A percentile compares a stretch with the other conserved stretches of the same genome.
Evolutionary conservation across 1,140 invertebrate species (phyloP).

Genomic region (Dendroctonus valens): DNA sequence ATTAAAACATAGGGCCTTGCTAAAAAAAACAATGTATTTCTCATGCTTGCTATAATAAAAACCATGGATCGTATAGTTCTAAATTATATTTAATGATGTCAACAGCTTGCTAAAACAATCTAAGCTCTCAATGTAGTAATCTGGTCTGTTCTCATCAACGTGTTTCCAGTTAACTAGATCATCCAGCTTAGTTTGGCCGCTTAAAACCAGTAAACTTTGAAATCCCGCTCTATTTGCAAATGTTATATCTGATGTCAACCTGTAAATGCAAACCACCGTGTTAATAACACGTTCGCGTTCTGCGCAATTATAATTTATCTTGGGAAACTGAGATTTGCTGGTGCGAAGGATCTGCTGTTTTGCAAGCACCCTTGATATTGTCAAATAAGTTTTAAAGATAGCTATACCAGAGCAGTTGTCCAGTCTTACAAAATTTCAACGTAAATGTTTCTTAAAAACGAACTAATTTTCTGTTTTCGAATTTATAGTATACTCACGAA

Average conservation of each 20-base stretch:
- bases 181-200: constrained; percentile 26
- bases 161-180: constrained; percentile 28
- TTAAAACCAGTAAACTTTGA: constrained; percentile 27
- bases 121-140: constrained; percentile 28
- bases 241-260: constrained; percentile 22
- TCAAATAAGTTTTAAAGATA: too few species aligned
- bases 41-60: too few species aligned
- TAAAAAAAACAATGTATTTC: background rate
- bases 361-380: background rate
- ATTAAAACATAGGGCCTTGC: background rate
- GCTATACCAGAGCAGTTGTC: too few species aligned
- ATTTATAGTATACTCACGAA: constrained; percentile 13
- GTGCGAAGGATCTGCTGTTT: too few species aligned
- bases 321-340: background rate
- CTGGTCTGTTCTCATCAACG: constrained; percentile 16
- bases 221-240: constrained; percentile 25
- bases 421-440: too few species aligned
- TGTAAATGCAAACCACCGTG: constrained; percentile 5
- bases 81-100: background rate
- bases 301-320: background rate
- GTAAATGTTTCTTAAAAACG: background rate
- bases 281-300: too few species aligned
- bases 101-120: constrained; percentile 13
- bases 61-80: background rate
- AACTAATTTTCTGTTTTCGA: background rate